phyloP scores from a whole-genome alignment of 2,113 vertebrate genomes.

The Chionodraco myersi region DNA sequence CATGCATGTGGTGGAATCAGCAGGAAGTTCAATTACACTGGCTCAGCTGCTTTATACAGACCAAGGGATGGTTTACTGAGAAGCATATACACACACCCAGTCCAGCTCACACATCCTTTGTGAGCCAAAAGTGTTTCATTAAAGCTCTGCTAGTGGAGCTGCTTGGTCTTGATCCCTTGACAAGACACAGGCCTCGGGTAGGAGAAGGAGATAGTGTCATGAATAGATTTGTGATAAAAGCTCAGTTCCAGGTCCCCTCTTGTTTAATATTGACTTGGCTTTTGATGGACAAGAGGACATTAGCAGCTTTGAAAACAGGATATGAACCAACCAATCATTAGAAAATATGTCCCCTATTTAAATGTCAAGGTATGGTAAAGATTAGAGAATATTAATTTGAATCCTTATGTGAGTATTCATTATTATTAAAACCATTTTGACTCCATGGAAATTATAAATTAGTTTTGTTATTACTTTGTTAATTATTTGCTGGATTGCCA shows the following conservation, averaged over 20 bases:
- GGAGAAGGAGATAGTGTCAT: slow-evolving; percentile 24
- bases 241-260: background rate
- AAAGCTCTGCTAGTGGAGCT: slow-evolving; percentile 65
- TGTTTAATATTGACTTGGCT: slow-evolving; percentile 8
- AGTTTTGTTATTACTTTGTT: background rate
- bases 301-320: background rate
- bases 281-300: background rate
- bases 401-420: no score
- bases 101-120: slow-evolving; percentile 23
- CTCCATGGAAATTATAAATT: no score
- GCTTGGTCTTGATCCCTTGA: slow-evolving; percentile 52
- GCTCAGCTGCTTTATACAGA: slow-evolving; percentile 55
- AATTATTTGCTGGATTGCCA: no score
- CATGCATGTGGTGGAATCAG: slow-evolving; percentile 57
- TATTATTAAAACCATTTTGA: no score
- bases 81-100: background rate
- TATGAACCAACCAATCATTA: background rate
- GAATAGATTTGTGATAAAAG: slow-evolving; percentile 42
- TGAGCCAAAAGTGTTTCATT: slow-evolving; percentile 66
- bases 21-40: slow-evolving; percentile 74
- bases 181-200: slow-evolving; percentile 52
- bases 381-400: no score
- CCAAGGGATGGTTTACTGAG: slow-evolving; percentile 45
- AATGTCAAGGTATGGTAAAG: background rate
- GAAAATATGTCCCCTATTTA: background rate